A percentile compares a stretch with the other conserved stretches of the same genome.
Conservation (phyloP, 2,797 vertebrate species). For the Yasuhikotakia modesta region DNA sequence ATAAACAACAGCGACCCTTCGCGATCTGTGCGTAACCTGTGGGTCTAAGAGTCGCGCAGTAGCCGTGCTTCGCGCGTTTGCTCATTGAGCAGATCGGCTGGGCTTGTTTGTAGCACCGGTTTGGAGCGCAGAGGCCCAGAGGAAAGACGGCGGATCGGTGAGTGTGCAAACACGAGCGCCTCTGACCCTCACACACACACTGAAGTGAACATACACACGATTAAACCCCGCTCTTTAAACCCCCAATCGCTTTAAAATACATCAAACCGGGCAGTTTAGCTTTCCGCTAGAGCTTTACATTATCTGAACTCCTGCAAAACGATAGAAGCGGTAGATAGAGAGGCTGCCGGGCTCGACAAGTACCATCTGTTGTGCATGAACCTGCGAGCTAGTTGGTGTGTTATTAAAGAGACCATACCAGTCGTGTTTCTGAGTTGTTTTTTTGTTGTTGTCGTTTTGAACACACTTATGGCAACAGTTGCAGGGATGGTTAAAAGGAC, state of each 20-base stretch:
- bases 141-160: constrained; percentile 66
- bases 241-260: neutral
- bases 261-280: neutral
- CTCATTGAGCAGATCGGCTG: constrained; percentile 65
- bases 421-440: neutral
- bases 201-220: neutral
- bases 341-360: neutral
- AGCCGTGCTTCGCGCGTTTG: constrained; percentile 45
- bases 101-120: constrained; percentile 63
- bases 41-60: neutral
- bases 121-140: constrained; percentile 70
- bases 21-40: neutral
- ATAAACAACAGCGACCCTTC: constrained; percentile 51
- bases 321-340: neutral
- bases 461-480: neutral
- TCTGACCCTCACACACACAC: constrained; percentile 4
- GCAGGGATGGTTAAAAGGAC: neutral
- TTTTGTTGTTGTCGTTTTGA: neutral
- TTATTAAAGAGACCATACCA: neutral
- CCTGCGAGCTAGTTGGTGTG: neutral
- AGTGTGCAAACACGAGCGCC: constrained; percentile 25
- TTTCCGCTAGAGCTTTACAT: neutral
- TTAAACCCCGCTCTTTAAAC: neutral
- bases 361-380: neutral
- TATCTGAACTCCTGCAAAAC: neutral